Percentiles rank a stretch among this genome's conserved stretches.
Evolutionary conservation across 1,140 invertebrate genomes (phyloP).

Genomic region (Danaus plexippus): DNA sequence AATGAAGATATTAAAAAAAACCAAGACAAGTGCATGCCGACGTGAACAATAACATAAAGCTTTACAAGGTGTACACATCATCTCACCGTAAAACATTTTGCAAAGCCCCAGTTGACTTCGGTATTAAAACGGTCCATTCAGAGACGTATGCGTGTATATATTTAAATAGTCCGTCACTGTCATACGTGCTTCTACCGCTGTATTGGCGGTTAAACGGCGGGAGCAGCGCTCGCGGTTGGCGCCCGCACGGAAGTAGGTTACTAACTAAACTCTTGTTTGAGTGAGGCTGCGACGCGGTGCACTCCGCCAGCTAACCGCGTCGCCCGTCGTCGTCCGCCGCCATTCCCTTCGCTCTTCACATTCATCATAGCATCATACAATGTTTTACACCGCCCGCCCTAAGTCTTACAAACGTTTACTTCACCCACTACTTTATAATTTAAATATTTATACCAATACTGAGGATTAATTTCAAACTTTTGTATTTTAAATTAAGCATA

Average conservation of each 20-base stretch:
- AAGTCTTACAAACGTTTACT: conserved; percentile 16
- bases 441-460: conserved; percentile 11
- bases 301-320: conserved; percentile 41
- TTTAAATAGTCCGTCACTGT: conserved; percentile 56
- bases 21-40: conserved; percentile 48
- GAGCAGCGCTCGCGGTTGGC: conserved; percentile 56
- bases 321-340: conserved; percentile 42
- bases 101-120: conserved; percentile 42
- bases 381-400: conserved; percentile 14
- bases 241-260: conserved; percentile 71
- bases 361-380: too few species aligned
- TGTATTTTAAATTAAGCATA: too few species aligned
- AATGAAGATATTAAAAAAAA: conserved; percentile 13
- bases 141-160: conserved; percentile 37
- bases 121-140: conserved; percentile 55
- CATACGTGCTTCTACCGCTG: conserved; percentile 36
- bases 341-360: conserved; percentile 27
- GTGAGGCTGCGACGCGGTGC: conserved; percentile 68
- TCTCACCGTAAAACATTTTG: conserved; percentile 70
- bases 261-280: conserved; percentile 71
- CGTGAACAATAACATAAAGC: conserved; percentile 51
- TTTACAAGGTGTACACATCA: conserved; percentile 53
- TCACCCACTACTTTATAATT: conserved; percentile 18
- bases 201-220: conserved; percentile 27
- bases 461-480: too few species aligned